These are phyloP conservation scores for Melieria picta DNA, from an alignment of 2,888 invertebrate genomes.

Conservation along the genomic window DNA sequence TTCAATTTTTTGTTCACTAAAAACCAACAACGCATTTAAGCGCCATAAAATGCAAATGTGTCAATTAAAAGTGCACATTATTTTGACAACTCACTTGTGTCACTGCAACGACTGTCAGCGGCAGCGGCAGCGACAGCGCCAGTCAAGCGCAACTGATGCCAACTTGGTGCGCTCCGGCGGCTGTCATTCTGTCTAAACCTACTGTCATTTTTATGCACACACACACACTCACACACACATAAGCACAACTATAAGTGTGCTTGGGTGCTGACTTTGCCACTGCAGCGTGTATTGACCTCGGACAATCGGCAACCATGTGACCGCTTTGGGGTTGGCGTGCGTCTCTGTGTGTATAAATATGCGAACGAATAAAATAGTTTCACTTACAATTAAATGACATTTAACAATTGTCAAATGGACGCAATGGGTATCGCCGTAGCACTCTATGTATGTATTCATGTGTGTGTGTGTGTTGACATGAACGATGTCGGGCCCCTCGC, in stretches of 20 bases:
- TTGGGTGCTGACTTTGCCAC: background rate
- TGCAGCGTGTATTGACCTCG: constrained; percentile 2
- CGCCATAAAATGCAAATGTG: constrained; percentile 28
- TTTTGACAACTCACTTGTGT: constrained; percentile 25
- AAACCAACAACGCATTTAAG: too few species aligned
- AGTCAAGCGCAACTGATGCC: too few species aligned
- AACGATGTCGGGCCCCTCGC: background rate
- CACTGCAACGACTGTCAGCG: too few species aligned
- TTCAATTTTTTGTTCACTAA: too few species aligned
- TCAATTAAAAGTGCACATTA: constrained; percentile 33
- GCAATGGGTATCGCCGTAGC: background rate
- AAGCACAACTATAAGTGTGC: too few species aligned
- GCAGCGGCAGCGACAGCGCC: too few species aligned
- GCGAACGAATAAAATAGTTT: constrained; percentile 1
- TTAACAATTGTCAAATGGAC: constrained; percentile 9
- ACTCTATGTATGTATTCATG: background rate
- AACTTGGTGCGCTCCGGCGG: too few species aligned
- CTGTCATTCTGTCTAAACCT: too few species aligned
- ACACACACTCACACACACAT: too few species aligned
- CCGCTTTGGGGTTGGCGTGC: background rate
- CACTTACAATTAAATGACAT: constrained; percentile 22
- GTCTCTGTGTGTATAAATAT: background rate
- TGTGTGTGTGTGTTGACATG: background rate
- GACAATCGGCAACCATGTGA: background rate
- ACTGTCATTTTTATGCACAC: too few species aligned